phyloP scores from a whole-genome alignment of 2,113 vertebrate species.

The Nothoprocta perdicaria region DNA sequence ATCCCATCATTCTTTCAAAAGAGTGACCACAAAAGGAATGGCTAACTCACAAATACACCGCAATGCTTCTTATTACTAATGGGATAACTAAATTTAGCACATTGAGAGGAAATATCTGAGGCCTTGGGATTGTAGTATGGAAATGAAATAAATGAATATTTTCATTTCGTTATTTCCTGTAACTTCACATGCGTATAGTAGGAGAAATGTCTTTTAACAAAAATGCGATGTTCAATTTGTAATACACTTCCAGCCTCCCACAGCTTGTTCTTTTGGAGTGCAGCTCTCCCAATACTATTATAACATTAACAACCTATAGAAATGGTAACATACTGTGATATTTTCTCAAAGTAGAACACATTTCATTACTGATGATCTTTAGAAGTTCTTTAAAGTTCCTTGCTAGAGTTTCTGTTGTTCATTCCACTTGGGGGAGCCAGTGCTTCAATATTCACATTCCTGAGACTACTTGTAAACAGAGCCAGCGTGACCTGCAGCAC shows the following conservation, averaged over 20 bases:
- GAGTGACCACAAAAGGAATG: neutral
- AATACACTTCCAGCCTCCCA: neutral
- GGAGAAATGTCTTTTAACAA: neutral
- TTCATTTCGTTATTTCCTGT: neutral
- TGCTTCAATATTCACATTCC: neutral
- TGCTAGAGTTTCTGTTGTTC: neutral
- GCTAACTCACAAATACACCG: neutral
- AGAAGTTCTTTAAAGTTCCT: neutral
- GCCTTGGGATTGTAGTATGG: neutral
- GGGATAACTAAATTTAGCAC: neutral
- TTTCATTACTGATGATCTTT: neutral
- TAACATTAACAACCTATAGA: neutral
- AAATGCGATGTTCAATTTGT: neutral
- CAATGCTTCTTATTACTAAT: neutral
- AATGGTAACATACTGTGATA: neutral
- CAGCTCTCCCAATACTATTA: neutral
- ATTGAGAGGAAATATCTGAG: neutral
- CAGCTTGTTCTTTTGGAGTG: neutral
- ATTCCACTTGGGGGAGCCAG: conserved; percentile 56
- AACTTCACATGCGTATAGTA: neutral
- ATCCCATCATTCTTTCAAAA: neutral
- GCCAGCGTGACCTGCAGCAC: neutral
- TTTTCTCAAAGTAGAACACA: neutral
- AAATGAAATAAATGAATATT: neutral
- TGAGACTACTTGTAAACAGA: neutral